Evolutionary conservation across 2,797 vertebrate genomes (phyloP).

Genomic region (Thaleichthys pacificus): DNA sequence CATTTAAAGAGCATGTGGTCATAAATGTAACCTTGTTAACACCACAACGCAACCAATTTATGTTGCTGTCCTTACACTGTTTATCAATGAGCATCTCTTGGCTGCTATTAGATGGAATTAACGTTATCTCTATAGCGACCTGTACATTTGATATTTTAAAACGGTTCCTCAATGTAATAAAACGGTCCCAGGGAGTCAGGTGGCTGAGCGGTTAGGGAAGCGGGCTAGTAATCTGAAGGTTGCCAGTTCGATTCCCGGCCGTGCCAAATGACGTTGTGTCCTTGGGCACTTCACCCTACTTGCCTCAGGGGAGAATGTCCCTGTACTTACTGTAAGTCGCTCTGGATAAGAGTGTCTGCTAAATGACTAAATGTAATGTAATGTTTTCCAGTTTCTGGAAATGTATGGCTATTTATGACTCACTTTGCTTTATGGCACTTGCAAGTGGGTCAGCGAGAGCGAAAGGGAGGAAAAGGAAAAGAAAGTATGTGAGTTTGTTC

Average conservation of each 20-base stretch:
- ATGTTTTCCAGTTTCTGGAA: not conserved
- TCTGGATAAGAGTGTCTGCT: too few relatives aligned
- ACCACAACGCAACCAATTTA: not conserved
- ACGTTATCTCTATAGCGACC: not conserved
- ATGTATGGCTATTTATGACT: not conserved
- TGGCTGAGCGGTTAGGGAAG: too few relatives aligned
- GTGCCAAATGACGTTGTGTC: too few relatives aligned
- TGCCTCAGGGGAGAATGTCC: too few relatives aligned
- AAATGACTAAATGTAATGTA: too few relatives aligned
- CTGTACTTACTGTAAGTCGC: too few relatives aligned
- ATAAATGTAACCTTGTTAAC: slow-evolving; percentile 14
- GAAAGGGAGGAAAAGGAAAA: too few relatives aligned
- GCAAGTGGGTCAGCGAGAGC: not conserved
- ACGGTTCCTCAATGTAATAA: not conserved
- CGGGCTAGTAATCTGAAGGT: too few relatives aligned
- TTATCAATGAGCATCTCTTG: not conserved
- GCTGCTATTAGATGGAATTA: not conserved
- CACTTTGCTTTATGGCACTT: too few relatives aligned
- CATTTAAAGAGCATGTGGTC: not conserved
- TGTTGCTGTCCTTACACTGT: not conserved
- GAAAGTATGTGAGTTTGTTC: not conserved
- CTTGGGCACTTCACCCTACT: too few relatives aligned
- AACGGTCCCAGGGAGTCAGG: too few relatives aligned
- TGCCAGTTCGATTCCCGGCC: too few relatives aligned
- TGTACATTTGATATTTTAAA: not conserved